Evolutionary conservation across 2,113 vertebrate genomes (phyloP), one percentile per base, ranked within the genome.

Genomic region (Rhea pennata): DNA sequence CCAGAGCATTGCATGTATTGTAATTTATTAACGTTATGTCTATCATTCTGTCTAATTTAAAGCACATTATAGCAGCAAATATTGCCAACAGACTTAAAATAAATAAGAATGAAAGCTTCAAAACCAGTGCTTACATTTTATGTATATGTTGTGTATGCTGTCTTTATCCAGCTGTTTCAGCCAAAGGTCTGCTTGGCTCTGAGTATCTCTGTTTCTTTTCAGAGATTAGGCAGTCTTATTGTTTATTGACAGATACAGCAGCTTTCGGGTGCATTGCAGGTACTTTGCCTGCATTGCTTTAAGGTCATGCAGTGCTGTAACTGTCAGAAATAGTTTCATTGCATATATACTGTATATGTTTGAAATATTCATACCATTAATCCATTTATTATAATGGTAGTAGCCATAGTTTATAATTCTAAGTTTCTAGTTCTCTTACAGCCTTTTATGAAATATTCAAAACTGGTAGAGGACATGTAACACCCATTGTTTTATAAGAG

Each of bases 261-360:
- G 51, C 58, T 85, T 91, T 82, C 0, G 8, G 67, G 67, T 95
- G 69, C 71, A 84, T 89, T 96, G 80, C 65, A 92, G 70, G 73
- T 92, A 77, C 44, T 81, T 90, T 92, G 36, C 53, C 58, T 96
- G 62, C 53, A 85, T 91, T 93, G 82, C 56, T 91, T 94, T 96
- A 56, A 94, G 72, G 33, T 91, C 85, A 56, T 0, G 1, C 44
- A 87, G 48, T 82, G 40, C 70, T 81, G 14, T 76, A 85, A 94
- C 91, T 7, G 3, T 88, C 42, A 96, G 36, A 91, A 89, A 93
- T 89, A 39, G 94, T 91, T 94, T 87, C 1, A 23, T 94, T 93
- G 40, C 42, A 19, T 78, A 56, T 26, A 79, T 31, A 31, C 42
- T 8, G 4, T 51, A 77, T 85, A 67, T 77, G 10, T 90, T 97